A percentile compares a stretch with the other conserved stretches of the same genome.
Evolutionary conservation across 2,888 invertebrate species (phyloP).

Genomic region (Endotricha flammealis): DNA sequence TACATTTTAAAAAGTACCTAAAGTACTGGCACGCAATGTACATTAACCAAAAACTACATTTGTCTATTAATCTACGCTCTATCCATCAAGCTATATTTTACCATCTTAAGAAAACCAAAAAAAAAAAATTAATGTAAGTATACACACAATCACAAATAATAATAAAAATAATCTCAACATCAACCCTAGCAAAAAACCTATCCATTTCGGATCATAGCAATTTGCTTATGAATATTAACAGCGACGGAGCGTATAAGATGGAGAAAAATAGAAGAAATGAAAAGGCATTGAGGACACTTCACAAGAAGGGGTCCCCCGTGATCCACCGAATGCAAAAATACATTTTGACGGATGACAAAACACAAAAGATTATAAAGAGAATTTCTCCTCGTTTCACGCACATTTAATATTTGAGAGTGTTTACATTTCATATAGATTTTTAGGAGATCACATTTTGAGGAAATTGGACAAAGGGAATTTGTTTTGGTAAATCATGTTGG

Average conservation of each 20-base stretch:
- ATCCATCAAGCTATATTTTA: too few species aligned
- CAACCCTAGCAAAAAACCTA: constrained; percentile 3
- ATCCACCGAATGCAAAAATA: constrained; percentile 59
- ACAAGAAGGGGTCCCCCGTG: constrained; percentile 57
- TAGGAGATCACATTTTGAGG: constrained; percentile 3
- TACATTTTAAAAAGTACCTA: too few species aligned
- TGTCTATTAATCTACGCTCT: too few species aligned
- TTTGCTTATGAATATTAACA: constrained; percentile 76
- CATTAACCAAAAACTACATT: too few species aligned
- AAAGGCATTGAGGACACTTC: constrained; percentile 45
- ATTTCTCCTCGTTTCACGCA: constrained; percentile 23
- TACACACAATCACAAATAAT: too few species aligned
- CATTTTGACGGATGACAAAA: constrained; percentile 72
- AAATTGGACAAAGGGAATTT: not conserved
- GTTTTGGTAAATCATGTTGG: not conserved
- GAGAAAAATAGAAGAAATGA: constrained; percentile 35
- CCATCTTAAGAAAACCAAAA: too few species aligned
- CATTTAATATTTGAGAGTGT: constrained; percentile 68
- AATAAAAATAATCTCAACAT: constrained; percentile 1
- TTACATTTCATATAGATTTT: constrained; percentile 22
- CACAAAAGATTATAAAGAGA: constrained; percentile 50
- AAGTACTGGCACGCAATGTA: too few species aligned
- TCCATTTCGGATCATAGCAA: constrained; percentile 50
- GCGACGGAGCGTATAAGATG: constrained; percentile 46
- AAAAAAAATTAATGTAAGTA: too few species aligned